phyloP scores from a whole-genome alignment of 1,140 invertebrate genomes.

The Octopus bimaculoides region DNA sequence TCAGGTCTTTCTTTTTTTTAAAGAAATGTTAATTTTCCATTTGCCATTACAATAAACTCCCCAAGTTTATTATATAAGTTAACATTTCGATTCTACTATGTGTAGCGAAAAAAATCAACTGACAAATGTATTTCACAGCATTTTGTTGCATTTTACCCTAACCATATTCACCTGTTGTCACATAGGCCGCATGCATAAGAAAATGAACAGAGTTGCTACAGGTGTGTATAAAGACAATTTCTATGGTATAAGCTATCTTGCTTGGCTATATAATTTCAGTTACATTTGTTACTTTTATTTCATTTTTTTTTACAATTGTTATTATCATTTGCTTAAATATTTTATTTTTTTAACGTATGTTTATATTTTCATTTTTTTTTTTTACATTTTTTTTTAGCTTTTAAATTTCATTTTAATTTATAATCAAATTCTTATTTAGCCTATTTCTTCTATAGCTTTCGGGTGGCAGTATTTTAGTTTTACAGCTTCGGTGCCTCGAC shows the following conservation, averaged over 20 bases:
- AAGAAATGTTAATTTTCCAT: no score
- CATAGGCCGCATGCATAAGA: not conserved
- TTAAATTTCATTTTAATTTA: not conserved
- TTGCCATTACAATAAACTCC: no score
- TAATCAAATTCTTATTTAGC: not conserved
- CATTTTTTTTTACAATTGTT: not conserved
- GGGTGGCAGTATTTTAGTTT: no score
- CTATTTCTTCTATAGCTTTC: not conserved
- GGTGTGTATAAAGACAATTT: not conserved
- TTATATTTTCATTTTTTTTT: not conserved
- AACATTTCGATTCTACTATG: no score
- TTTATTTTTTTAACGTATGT: not conserved
- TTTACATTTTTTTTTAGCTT: not conserved
- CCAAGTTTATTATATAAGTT: no score
- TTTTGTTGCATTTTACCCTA: not conserved
- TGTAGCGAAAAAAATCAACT: not conserved
- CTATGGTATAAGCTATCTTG: not conserved
- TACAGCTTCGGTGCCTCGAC: no score
- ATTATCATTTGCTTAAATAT: not conserved
- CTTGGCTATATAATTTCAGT: not conserved
- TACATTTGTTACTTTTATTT: not conserved
- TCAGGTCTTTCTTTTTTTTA: no score
- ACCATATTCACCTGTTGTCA: constrained; percentile 7
- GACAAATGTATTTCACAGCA: not conserved
- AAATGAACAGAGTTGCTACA: not conserved